phyloP scores from a whole-genome alignment of 2,113 vertebrate species.

The Pica pica region DNA sequence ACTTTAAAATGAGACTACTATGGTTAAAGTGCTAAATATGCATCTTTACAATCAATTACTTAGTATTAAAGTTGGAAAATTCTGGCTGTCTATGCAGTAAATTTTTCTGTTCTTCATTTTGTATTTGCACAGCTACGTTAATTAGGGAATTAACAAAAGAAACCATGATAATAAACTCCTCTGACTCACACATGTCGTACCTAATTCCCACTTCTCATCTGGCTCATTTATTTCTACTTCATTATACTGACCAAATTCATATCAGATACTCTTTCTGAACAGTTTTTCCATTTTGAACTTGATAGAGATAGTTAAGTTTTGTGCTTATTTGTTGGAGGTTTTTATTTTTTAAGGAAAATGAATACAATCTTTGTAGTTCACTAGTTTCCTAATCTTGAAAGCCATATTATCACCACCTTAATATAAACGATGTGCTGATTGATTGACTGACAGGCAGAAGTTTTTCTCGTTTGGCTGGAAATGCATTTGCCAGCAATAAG shows the following conservation, averaged over 20 bases:
- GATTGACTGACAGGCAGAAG: not conserved
- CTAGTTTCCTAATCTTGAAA: conserved; percentile 2
- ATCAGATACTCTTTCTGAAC: not conserved
- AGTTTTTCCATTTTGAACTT: not conserved
- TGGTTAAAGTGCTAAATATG: not conserved
- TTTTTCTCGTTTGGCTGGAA: conserved; percentile 12
- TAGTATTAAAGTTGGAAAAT: not conserved
- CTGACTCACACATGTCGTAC: not conserved
- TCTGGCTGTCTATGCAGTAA: not conserved
- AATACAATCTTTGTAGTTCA: not conserved
- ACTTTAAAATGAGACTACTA: not conserved
- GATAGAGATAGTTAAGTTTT: not conserved
- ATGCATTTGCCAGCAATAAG: not conserved
- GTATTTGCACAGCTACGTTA: not conserved
- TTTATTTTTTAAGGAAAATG: not conserved
- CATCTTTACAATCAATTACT: not conserved
- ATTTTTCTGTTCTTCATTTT: not conserved
- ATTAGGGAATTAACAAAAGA: conserved; percentile 5
- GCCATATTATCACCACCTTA: not conserved
- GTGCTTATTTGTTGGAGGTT: not conserved
- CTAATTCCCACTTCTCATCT: not conserved
- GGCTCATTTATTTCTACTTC: not conserved
- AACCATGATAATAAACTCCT: not conserved
- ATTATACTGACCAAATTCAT: not conserved
- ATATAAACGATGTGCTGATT: not conserved